These are phyloP conservation scores for Syritta pipiens DNA, from an alignment of 2,888 invertebrate genomes.

Conservation along the genomic window DNA sequence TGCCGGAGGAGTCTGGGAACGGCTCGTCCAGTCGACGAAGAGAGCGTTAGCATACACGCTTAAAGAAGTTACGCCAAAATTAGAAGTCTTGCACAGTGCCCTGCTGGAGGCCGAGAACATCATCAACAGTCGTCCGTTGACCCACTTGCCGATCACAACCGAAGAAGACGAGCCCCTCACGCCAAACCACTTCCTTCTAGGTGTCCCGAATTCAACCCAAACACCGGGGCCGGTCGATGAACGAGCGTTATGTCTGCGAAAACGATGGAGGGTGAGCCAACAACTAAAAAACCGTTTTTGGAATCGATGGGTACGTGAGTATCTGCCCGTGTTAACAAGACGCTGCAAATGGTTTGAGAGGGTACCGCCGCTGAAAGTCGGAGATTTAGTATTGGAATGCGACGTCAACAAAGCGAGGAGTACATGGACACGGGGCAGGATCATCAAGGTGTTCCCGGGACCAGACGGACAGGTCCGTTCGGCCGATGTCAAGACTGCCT, in stretches of 20 bases:
- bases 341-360: no score
- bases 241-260: no score
- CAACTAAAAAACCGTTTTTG: no score
- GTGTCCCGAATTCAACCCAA: background rate
- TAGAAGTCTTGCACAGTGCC: background rate
- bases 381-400: background rate
- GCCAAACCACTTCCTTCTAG: constrained; percentile 8
- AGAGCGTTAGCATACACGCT: background rate
- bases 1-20: constrained; percentile 34
- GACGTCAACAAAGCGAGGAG: background rate
- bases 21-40: constrained; percentile 4
- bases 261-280: no score
- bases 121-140: constrained; percentile 2
- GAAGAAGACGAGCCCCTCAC: constrained; percentile 19
- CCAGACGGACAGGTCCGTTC: constrained; percentile 1
- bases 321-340: no score
- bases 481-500: background rate
- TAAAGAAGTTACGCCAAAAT: background rate
- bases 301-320: no score
- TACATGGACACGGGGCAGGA: constrained; percentile 3
- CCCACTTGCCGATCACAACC: background rate
- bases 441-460: background rate
- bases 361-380: background rate
- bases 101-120: constrained; percentile 24
- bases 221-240: background rate